phyloP scores from a whole-genome alignment of 2,888 invertebrate genomes.

The Steromphala cineraria region DNA sequence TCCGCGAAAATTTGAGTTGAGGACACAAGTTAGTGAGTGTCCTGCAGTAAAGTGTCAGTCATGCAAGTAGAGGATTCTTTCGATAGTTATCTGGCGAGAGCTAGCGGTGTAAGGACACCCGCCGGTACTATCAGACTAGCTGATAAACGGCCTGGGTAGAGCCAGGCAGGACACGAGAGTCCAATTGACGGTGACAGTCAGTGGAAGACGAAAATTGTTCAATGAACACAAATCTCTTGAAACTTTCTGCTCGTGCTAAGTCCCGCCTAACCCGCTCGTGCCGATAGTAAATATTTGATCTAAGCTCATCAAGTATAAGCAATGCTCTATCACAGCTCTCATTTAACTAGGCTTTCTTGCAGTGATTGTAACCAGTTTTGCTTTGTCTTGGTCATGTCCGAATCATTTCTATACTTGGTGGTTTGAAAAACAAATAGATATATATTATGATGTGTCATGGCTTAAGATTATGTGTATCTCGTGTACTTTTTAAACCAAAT shows the following conservation, averaged over 20 bases:
- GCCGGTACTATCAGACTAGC: neutral
- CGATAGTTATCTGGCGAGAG: slow-evolving; percentile 16
- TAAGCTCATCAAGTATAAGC: neutral
- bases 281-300: neutral
- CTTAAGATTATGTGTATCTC: too few relatives aligned
- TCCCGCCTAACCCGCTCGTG: neutral
- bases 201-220: neutral
- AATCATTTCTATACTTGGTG: too few relatives aligned
- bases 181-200: slow-evolving; percentile 10
- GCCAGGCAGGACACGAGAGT: neutral
- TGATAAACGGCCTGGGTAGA: slow-evolving; percentile 9
- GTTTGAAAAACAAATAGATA: too few relatives aligned
- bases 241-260: neutral
- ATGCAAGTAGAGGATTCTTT: slow-evolving; percentile 15
- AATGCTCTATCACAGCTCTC: neutral
- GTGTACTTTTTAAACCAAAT: too few relatives aligned
- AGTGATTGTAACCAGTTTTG: too few relatives aligned
- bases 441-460: too few relatives aligned
- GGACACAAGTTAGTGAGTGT: neutral
- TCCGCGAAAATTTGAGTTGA: neutral
- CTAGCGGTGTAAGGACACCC: slow-evolving; percentile 2
- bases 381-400: too few relatives aligned
- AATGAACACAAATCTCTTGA: neutral
- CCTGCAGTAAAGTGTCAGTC: slow-evolving; percentile 3
- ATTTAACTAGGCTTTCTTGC: neutral